Evolutionary conservation across 2,113 vertebrate genomes (phyloP).

Genomic region (Petrocephalus zakoni): DNA sequence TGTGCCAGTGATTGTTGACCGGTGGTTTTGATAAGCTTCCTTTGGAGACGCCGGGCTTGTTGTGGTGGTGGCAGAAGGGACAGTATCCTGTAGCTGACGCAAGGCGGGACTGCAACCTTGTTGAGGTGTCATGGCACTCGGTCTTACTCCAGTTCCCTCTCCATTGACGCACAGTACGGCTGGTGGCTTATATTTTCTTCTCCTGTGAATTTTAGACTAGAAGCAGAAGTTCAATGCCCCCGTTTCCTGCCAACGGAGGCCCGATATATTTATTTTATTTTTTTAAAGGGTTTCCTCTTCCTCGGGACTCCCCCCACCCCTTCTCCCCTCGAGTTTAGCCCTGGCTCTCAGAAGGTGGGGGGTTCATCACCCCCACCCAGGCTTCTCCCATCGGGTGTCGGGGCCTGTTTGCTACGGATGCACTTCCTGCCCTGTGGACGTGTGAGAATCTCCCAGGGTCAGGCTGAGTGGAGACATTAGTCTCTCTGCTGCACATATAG

Average conservation of each 20-base stretch:
- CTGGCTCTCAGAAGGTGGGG: neutral
- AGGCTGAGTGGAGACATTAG: neutral
- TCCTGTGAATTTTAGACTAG: neutral
- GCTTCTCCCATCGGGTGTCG: neutral
- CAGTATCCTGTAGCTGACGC: neutral
- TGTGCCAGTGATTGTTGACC: neutral
- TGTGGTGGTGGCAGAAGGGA: neutral
- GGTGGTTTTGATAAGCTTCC: neutral
- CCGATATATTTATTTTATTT: neutral
- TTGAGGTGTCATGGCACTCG: neutral
- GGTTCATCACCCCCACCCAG: neutral
- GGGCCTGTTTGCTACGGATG: neutral
- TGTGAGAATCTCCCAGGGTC: neutral
- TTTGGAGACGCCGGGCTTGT: neutral
- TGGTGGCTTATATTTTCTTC: neutral
- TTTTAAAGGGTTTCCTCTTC: neutral
- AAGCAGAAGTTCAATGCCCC: neutral
- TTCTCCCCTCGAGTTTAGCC: neutral
- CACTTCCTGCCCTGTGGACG: conserved; percentile 1
- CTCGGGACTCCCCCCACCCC: neutral
- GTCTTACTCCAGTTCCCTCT: neutral
- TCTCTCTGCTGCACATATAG: neutral
- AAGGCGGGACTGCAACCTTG: neutral
- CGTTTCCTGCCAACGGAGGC: neutral
- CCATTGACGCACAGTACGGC: neutral